Conservation (phyloP, 2,888 invertebrate genomes). For the Cynaeus angustus region DNA sequence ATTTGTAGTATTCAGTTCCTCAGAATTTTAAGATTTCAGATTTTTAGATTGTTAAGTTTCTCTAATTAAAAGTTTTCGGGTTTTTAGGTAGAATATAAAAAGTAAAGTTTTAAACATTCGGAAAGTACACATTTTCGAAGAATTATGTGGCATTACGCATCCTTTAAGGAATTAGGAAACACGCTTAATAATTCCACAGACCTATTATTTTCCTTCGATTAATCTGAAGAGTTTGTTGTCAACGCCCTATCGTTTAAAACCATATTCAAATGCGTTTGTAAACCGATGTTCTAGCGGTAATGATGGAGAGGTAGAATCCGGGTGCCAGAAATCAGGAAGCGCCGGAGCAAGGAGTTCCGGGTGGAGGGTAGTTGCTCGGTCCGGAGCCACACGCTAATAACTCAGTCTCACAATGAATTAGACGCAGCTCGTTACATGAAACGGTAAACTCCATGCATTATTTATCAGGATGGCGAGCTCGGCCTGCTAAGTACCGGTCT, state of each 20-base stretch:
- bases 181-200: too few relatives aligned
- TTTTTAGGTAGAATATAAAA: too few relatives aligned
- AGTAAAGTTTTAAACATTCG: too few relatives aligned
- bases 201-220: too few relatives aligned
- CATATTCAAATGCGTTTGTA: slow-evolving; percentile 12
- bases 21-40: too few relatives aligned
- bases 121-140: too few relatives aligned
- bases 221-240: too few relatives aligned
- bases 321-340: slow-evolving; percentile 46
- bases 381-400: slow-evolving; percentile 52
- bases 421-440: slow-evolving; percentile 56
- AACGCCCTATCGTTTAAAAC: not conserved
- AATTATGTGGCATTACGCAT: too few relatives aligned
- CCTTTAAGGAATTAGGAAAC: too few relatives aligned
- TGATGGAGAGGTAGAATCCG: slow-evolving; percentile 26
- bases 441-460: slow-evolving; percentile 59
- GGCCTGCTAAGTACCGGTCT: slow-evolving; percentile 48
- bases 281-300: slow-evolving; percentile 7
- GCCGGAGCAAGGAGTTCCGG: slow-evolving; percentile 39
- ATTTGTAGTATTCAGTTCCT: too few relatives aligned
- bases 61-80: too few relatives aligned
- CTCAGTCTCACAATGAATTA: slow-evolving; percentile 59
- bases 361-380: slow-evolving; percentile 9
- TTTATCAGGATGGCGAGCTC: slow-evolving; percentile 59
- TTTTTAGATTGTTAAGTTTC: too few relatives aligned